Base-by-base conservation (phyloP, 2,888 invertebrate species). In the Microchrysa polita region DNA sequence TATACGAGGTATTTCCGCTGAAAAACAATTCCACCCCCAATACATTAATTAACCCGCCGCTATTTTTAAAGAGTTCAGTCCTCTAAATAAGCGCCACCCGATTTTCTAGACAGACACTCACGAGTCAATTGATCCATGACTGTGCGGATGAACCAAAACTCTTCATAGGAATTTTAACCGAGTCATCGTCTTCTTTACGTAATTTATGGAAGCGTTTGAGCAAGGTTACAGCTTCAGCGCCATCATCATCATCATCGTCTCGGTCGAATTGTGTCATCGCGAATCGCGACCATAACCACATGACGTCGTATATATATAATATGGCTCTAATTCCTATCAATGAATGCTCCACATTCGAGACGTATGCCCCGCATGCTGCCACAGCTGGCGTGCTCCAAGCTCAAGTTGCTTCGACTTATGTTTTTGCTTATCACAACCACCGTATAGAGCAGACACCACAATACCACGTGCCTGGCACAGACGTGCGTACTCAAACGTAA, bases 141-240 rank as follows among this genome's bases (percentile, higher is more conserved):
- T 69, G 69, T 69, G 10, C 34, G 18, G 22, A 18, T 55, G 69
- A 57, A 69, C 69, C 55, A 55, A 61, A 69, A 69, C 57, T 57
- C 40, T 42, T 69, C 22, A 34, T 34, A 55, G 40, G 69, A 69
- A 69, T 69, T 69, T 69, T 22, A n/a, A 27, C 20, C 20, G 40
- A 69, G 55, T 69, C 69, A 69, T 34, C 27, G 7, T 34, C 27
- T 34, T 57, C 69, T 69, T 69, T 69, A 69, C 48, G 69, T 69
- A 69, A 69, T 57, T 57, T 40, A 23, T 40, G 40, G 16, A n/a
- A 40, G 16, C 61, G 16, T 61, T n/a, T 48, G 23, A 42, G 61
- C 48, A 65, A 48, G 65, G 65, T 48, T 48, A 65, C 22, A 20
- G 48, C 48, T 48, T 4, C 34, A n/a, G n/a, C n/a, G n/a, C n/a